Evolutionary conservation across 2,797 vertebrate species (phyloP), one percentile per base, ranked within the genome.

Genomic region (Clarias laeviceps): DNA sequence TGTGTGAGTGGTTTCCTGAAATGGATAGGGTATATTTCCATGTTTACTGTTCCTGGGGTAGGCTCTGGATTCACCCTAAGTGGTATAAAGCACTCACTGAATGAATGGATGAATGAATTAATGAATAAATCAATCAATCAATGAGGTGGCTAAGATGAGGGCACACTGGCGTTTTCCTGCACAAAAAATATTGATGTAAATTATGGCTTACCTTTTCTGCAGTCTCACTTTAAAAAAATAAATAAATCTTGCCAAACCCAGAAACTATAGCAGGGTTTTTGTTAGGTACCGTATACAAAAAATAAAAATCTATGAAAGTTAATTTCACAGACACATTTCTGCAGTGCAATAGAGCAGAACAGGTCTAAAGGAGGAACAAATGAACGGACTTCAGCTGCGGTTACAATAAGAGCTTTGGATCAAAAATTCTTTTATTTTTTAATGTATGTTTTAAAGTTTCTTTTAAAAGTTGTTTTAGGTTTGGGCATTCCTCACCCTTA

Each of bases 281-380:
- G 40, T 50, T 80, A 80, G 5, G 15, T 45, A n/a, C n/a, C n/a
- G n/a, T n/a, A 80, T 64, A 62, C 59, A 80, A 65, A 24, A 50
- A 65, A 65, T 40, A 65, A 24, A 45, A 65, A 64, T 22, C 34
- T 62, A 64, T 27, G 34, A 65, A 57, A 59, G 56, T 64, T 45
- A 27, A 45, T 80, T 80, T 29, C 37, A 65, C 79, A 80, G 61
- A 50, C 61, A 50, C 79, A 29, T 80, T 54, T 80, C 17, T 80
- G 40, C 40, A 22, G 40, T 65, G 40, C n/a, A 65, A 45, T 80
- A 65, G 61, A 45, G 24, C 17, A 66, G 79, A 81, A 54, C 62
- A 66, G 62, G 79, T 66, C 11, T 81, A 50, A 79, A 65, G 61
- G 4, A 20, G 14, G n/a, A 45, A 37, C 37, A 66, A 50, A 65